Base-by-base conservation (phyloP, 2,888 invertebrate species). In the Gisinianus flammeolus region DNA sequence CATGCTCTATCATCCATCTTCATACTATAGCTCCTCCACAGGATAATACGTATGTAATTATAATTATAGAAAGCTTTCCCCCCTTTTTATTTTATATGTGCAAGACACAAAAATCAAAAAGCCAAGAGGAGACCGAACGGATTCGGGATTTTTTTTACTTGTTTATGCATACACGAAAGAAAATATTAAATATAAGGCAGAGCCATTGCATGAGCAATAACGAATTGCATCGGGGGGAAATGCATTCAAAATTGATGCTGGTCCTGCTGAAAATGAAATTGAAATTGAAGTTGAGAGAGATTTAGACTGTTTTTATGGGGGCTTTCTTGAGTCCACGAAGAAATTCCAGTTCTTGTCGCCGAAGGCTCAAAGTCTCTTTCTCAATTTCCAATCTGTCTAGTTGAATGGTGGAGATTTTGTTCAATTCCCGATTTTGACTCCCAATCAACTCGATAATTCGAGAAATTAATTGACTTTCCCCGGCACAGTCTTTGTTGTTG, bases 281-380 rank as follows among this genome's bases (percentile, higher is more conserved):
- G 22, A 64, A 64, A 64, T n/a, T 3, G 22, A 28, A n/a, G 12
- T 26, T 64, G 58, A 6, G 6, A 6, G 10, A n/a, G 12, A 58
- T 28, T 64, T 64, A n/a, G n/a, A n/a, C n/a, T n/a, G n/a, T n/a
- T n/a, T n/a, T n/a, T 19, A 72, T 31, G 12, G 72, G 72, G 19
- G 58, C 6, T 58, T 30, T 12, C 19, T 44, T n/a, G 5, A 74
- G 26, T 22, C 74, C 56, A 24, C 33, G 28, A 8, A 74, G n/a
- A 33, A 66, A 75, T 52, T 35, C 75, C 6, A 75, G 28, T 26
- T 75, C 75, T 52, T 75, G 31, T 31, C 54, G 66, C 30, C 64
- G 8, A 16, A 75, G 33, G 19, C 24, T n/a, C 10, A 75, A 19
- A 44, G 26, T 66, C 22, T 64, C 64, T 31, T 44, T 19, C 33